These are phyloP conservation scores for Anoura caudifer DNA, from an alignment of 2,113 vertebrate species.

Conservation along the genomic window DNA sequence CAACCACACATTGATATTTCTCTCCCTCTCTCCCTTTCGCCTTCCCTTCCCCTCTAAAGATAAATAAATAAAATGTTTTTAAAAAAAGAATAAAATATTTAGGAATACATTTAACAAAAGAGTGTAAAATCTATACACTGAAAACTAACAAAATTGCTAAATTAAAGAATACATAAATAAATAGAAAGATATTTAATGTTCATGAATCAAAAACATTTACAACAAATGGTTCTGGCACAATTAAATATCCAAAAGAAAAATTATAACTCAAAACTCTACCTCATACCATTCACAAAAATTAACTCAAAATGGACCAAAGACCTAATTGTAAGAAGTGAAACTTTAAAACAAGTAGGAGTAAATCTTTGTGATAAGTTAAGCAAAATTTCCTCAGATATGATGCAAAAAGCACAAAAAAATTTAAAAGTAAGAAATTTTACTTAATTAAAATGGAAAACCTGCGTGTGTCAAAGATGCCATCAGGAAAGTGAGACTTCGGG, in stretches of 20 bases:
- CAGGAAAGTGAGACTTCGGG: background rate
- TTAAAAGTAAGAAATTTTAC: background rate
- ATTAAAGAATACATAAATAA: background rate
- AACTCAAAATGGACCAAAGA: background rate
- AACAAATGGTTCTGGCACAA: background rate
- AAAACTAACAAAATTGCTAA: background rate
- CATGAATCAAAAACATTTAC: background rate
- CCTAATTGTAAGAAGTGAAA: background rate
- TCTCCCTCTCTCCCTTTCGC: too few species aligned
- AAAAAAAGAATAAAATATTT: background rate
- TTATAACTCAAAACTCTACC: background rate
- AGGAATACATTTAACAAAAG: background rate
- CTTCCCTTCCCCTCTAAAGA: too few species aligned
- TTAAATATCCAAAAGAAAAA: background rate
- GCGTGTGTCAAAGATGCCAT: background rate
- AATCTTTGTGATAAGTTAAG: background rate
- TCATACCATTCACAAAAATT: background rate
- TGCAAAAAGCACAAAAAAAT: background rate
- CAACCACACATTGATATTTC: too few species aligned
- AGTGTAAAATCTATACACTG: background rate
- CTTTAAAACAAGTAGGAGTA: background rate
- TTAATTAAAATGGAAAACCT: background rate
- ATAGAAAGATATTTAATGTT: background rate
- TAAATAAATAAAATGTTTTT: too few species aligned
- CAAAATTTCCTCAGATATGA: background rate